phyloP scores from a whole-genome alignment of 2,113 vertebrate genomes.

The Oreochromis niloticus region DNA sequence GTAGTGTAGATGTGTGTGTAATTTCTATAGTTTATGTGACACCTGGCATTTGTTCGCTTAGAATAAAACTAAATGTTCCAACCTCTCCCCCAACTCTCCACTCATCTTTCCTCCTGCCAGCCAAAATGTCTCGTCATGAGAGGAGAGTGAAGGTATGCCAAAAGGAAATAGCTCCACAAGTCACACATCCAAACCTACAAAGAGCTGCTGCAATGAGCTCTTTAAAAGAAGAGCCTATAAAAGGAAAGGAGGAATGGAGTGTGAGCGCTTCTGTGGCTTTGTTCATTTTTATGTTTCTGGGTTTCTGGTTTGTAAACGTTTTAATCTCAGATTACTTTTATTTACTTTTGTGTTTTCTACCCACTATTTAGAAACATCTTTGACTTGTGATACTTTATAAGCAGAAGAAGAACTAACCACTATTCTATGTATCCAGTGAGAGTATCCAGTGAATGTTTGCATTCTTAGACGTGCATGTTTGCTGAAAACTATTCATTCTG shows the following conservation, averaged over 20 bases:
- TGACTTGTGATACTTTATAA: not conserved
- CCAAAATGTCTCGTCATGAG: slow-evolving; percentile 38
- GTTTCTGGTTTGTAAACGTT: not conserved
- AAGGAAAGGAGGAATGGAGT: not conserved
- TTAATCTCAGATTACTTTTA: not conserved
- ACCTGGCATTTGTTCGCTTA: not conserved
- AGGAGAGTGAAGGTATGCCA: slow-evolving; percentile 28
- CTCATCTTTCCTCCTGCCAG: slow-evolving; percentile 16
- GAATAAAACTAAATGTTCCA: slow-evolving; percentile 14
- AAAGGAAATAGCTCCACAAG: slow-evolving; percentile 50
- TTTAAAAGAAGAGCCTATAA: not conserved
- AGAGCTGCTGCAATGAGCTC: not conserved
- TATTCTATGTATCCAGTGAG: not conserved
- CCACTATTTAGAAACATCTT: not conserved
- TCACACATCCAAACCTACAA: slow-evolving; percentile 12
- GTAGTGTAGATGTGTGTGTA: not conserved
- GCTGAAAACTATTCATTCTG: not conserved
- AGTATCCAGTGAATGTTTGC: accelerated
- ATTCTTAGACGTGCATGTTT: not conserved
- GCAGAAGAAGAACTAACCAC: not conserved
- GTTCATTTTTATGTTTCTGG: not conserved
- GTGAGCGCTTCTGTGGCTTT: not conserved
- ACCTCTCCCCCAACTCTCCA: not conserved
- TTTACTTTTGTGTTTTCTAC: not conserved
- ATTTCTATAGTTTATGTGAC: not conserved